phyloP scores from a whole-genome alignment of 2,113 vertebrate species.

The Python bivittatus region DNA sequence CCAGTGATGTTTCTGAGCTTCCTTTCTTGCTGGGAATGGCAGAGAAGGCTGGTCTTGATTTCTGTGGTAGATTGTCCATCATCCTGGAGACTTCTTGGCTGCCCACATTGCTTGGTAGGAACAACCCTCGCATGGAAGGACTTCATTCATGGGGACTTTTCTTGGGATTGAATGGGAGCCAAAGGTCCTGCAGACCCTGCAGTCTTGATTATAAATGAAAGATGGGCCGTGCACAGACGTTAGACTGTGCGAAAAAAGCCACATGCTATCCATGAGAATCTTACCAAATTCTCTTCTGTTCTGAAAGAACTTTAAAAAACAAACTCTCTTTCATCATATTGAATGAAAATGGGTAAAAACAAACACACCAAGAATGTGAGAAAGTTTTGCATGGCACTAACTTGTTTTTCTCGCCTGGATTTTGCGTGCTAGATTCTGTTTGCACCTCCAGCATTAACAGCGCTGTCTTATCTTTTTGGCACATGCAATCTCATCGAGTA shows the following conservation, averaged over 20 bases:
- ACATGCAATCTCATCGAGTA: conserved; percentile 8
- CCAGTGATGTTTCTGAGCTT: not conserved
- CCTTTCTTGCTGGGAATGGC: not conserved
- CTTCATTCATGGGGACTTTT: not conserved
- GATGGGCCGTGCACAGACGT: not conserved
- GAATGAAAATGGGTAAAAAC: not conserved
- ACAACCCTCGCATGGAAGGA: not conserved
- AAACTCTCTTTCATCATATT: not conserved
- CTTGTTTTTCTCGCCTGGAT: not conserved
- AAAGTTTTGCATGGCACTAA: not conserved
- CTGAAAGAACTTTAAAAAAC: not conserved
- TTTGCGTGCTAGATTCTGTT: not conserved
- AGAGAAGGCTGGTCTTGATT: not conserved
- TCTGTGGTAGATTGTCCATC: not conserved
- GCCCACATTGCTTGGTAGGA: not conserved
- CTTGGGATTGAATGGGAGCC: not conserved
- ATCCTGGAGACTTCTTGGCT: not conserved
- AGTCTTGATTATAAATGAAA: not conserved
- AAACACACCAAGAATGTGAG: not conserved
- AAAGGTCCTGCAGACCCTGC: not conserved
- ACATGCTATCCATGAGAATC: not conserved
- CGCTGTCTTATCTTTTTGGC: not conserved
- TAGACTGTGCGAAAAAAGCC: not conserved
- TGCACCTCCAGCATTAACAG: conserved; percentile 31
- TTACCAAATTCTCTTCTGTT: not conserved